Percentiles rank a stretch among this genome's conserved stretches.
These are phyloP conservation scores for Uromys caudimaculatus DNA, from an alignment of 2,797 vertebrate genomes.

Conservation along the genomic window DNA sequence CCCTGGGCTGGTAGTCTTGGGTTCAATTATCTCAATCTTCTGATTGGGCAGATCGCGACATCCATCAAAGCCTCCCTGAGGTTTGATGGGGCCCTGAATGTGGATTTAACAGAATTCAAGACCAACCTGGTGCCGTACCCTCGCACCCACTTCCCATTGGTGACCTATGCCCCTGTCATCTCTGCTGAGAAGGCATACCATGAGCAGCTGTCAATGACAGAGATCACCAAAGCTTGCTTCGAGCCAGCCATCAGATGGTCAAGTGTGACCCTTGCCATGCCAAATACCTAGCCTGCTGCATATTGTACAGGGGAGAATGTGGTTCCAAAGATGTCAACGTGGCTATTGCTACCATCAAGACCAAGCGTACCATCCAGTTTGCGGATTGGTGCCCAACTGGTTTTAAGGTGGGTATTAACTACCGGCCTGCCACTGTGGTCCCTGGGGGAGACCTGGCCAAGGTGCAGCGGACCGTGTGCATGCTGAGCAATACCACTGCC, in stretches of 20 bases:
- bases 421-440: slow-evolving; percentile 85
- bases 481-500: slow-evolving; percentile 24
- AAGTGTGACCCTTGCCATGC: slow-evolving; percentile 95
- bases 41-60: slow-evolving; percentile 96
- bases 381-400: slow-evolving; percentile 96
- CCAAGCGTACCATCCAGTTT: slow-evolving; percentile 94
- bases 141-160: slow-evolving; percentile 87
- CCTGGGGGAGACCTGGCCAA: slow-evolving; percentile 33
- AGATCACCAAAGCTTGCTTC: slow-evolving; percentile 95
- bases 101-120: slow-evolving; percentile 96
- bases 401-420: slow-evolving; percentile 89
- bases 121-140: slow-evolving; percentile 96
- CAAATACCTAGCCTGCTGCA: slow-evolving; percentile 97
- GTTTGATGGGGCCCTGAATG: slow-evolving; percentile 95
- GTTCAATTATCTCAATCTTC: slow-evolving; percentile 91
- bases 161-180: slow-evolving; percentile 91
- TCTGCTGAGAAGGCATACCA: slow-evolving; percentile 94
- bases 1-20: too few species aligned
- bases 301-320: slow-evolving; percentile 94
- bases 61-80: slow-evolving; percentile 95
- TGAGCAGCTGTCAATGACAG: slow-evolving; percentile 93
- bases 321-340: slow-evolving; percentile 95
- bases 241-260: slow-evolving; percentile 95
- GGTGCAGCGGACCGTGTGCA: not conserved
- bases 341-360: slow-evolving; percentile 93